Conservation (phyloP, 2,797 vertebrate genomes). For the Echeneis naucrates region DNA sequence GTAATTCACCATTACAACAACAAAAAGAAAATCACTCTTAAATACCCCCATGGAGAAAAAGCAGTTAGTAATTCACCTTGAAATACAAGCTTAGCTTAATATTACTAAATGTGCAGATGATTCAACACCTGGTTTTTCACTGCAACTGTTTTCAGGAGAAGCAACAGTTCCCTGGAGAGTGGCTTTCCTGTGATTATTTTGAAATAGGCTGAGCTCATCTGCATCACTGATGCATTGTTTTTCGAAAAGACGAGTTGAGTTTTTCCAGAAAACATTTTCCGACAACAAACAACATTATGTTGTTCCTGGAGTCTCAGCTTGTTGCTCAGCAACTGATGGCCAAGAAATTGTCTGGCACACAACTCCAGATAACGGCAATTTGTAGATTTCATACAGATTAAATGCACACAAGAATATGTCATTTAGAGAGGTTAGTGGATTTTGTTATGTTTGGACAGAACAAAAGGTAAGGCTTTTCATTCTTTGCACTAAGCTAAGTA, state of each 20-base stretch:
- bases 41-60: background rate
- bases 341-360: background rate
- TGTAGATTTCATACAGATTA: background rate
- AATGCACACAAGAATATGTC: background rate
- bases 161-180: background rate
- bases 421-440: background rate
- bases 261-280: background rate
- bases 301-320: background rate
- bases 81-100: slow-evolving; percentile 22
- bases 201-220: background rate
- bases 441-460: background rate
- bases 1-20: background rate
- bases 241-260: background rate
- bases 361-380: background rate
- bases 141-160: background rate
- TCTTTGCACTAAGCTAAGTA: background rate
- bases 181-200: background rate
- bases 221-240: background rate
- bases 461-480: background rate
- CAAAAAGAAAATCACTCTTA: background rate
- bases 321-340: background rate
- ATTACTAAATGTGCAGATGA: slow-evolving; percentile 9
- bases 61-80: background rate
- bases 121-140: slow-evolving; percentile 13
- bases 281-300: background rate